Conservation (phyloP, 2,888 invertebrate genomes). For the Plusia festucae region DNA sequence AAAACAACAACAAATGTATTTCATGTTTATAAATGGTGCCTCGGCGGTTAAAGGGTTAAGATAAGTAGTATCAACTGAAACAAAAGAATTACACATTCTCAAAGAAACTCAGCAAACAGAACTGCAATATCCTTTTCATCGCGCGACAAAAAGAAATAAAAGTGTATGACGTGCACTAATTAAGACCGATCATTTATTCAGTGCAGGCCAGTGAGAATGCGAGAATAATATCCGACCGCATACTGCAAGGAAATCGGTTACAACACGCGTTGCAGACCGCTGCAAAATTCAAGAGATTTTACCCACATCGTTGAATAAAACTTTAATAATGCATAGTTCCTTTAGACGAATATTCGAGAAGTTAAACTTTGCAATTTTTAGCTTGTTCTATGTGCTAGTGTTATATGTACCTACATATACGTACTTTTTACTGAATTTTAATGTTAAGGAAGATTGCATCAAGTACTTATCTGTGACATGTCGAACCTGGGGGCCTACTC, state of each 20-base stretch:
- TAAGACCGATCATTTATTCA: conserved; percentile 65
- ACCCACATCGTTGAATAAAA: conserved; percentile 41
- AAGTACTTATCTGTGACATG: too few relatives aligned
- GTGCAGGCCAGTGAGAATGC: conserved; percentile 39
- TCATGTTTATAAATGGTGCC: neutral
- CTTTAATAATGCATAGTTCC: conserved; percentile 44
- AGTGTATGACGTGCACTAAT: conserved; percentile 56
- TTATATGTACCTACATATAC: too few relatives aligned
- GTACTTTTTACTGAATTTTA: neutral
- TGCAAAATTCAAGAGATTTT: conserved; percentile 46
- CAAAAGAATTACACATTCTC: conserved; percentile 6
- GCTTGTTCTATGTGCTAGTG: conserved; percentile 3
- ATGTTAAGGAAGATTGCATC: neutral
- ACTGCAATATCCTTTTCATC: conserved; percentile 18
- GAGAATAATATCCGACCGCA: conserved; percentile 59
- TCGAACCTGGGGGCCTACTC: too few relatives aligned
- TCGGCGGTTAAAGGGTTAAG: neutral
- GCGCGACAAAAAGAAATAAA: conserved; percentile 34
- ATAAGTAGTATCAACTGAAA: neutral
- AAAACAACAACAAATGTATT: neutral
- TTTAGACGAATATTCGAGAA: conserved; percentile 23
- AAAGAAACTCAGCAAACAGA: conserved; percentile 23
- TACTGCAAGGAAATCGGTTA: conserved; percentile 45
- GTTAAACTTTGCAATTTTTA: conserved; percentile 11
- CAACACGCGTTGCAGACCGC: conserved; percentile 27